phyloP scores from a whole-genome alignment of 2,888 invertebrate genomes.

The Taenaris catops region DNA sequence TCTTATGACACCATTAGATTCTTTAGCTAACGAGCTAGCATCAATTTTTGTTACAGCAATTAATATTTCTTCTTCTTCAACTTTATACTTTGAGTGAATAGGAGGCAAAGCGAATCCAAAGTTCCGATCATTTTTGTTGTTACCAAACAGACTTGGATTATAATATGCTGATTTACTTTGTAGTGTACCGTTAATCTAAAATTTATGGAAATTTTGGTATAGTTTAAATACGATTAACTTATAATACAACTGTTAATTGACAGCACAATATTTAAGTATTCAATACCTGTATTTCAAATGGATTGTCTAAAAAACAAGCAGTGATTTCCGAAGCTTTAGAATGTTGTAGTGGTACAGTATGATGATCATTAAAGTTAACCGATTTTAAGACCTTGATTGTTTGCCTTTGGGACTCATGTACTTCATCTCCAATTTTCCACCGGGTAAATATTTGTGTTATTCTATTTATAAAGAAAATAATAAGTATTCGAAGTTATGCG shows the following conservation, averaged over 20 bases:
- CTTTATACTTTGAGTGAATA: slow-evolving; percentile 2
- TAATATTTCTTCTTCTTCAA: slow-evolving; percentile 38
- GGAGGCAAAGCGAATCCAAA: slow-evolving; percentile 29
- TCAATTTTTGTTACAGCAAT: slow-evolving; percentile 58
- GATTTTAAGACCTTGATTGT: slow-evolving; percentile 25
- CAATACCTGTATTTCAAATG: slow-evolving; percentile 46
- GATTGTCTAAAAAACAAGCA: slow-evolving; percentile 38
- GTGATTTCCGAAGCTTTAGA: slow-evolving; percentile 31
- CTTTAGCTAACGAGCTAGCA: slow-evolving; percentile 38
- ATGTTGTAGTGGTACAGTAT: slow-evolving; percentile 34
- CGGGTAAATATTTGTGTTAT: slow-evolving; percentile 48
- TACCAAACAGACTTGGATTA: slow-evolving; percentile 42
- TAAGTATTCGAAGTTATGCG: too few species aligned
- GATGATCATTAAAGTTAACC: slow-evolving; percentile 44
- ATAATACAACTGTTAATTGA: too few species aligned
- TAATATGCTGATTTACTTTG: slow-evolving; percentile 14
- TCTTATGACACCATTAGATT: slow-evolving; percentile 38
- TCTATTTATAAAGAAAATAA: slow-evolving; percentile 29
- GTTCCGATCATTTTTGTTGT: slow-evolving; percentile 40
- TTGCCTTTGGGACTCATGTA: slow-evolving; percentile 35
- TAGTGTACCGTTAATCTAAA: too few species aligned
- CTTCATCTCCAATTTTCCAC: slow-evolving; percentile 33
- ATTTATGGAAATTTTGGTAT: too few species aligned
- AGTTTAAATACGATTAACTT: too few species aligned
- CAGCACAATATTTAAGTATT: too few species aligned